Conservation (phyloP, 2,888 invertebrate species). For the Helobdella robusta region DNA sequence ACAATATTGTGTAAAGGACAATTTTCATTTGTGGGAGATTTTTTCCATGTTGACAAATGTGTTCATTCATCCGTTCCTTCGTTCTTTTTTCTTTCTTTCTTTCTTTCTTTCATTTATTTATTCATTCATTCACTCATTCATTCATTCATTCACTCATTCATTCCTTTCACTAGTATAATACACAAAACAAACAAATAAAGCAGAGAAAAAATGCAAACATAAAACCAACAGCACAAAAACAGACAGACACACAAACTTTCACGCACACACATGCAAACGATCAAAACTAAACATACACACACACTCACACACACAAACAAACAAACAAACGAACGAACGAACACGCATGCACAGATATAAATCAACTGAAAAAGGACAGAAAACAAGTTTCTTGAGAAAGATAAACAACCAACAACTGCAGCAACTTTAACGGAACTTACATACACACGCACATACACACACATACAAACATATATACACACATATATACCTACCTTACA, state of each 20-base stretch:
- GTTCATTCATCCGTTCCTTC: no score
- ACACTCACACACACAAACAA: neutral
- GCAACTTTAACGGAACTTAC: neutral
- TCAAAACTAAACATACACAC: neutral
- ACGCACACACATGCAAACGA: neutral
- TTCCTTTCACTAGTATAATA: no score
- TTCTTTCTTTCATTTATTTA: no score
- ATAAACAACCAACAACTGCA: neutral
- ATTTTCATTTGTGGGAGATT: no score
- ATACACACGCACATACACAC: constrained; percentile 3
- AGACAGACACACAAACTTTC: neutral
- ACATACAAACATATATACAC: neutral
- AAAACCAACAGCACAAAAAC: neutral
- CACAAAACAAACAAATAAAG: neutral
- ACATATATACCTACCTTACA: neutral
- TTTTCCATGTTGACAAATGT: no score
- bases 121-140: neutral
- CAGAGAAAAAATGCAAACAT: neutral
- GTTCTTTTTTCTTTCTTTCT: no score
- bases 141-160: neutral
- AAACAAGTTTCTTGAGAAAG: neutral
- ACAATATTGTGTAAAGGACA: no score
- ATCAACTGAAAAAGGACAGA: neutral
- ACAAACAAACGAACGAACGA: neutral
- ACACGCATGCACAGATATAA: neutral